Evolutionary conservation across 2,113 vertebrate genomes (phyloP).

Genomic region (Acrocephalus kingi): DNA sequence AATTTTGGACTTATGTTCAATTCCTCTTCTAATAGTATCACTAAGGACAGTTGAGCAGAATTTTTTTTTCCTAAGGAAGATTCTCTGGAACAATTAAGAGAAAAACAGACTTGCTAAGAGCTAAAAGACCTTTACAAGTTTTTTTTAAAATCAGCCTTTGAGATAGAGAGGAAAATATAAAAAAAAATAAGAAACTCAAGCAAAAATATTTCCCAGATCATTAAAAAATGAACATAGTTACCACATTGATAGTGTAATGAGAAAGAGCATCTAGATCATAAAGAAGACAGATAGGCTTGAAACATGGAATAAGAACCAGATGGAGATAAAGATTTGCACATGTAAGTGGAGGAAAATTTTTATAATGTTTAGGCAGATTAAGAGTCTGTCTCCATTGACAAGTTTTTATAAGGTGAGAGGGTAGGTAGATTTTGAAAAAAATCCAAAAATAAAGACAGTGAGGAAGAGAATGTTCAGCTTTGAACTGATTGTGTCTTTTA

Average conservation of each 20-base stretch:
- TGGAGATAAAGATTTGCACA: conserved; percentile 18
- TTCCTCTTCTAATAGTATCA: background rate
- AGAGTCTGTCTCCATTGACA: background rate
- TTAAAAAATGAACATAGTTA: conserved; percentile 37
- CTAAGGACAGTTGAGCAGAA: background rate
- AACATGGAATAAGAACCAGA: conserved; percentile 37
- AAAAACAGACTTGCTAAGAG: background rate
- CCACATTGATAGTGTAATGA: background rate
- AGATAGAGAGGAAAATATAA: background rate
- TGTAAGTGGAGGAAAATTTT: conserved; percentile 7
- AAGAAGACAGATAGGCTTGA: conserved; percentile 10
- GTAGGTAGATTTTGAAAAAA: background rate
- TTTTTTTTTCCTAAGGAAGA: background rate
- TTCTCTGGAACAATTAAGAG: background rate
- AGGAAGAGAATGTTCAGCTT: conserved; percentile 16
- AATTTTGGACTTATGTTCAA: too few species aligned
- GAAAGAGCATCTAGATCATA: conserved; percentile 11
- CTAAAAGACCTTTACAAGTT: background rate
- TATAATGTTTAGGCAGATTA: background rate
- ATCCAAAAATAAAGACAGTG: background rate
- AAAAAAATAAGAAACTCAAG: background rate
- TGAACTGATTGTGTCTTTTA: background rate
- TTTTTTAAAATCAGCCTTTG: background rate
- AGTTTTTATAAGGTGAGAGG: conserved; percentile 41
- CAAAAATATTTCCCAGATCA: background rate